These are phyloP conservation scores for Tauraco hartlaubi DNA, from an alignment of 2,797 vertebrate genomes.

Conservation along the genomic window DNA sequence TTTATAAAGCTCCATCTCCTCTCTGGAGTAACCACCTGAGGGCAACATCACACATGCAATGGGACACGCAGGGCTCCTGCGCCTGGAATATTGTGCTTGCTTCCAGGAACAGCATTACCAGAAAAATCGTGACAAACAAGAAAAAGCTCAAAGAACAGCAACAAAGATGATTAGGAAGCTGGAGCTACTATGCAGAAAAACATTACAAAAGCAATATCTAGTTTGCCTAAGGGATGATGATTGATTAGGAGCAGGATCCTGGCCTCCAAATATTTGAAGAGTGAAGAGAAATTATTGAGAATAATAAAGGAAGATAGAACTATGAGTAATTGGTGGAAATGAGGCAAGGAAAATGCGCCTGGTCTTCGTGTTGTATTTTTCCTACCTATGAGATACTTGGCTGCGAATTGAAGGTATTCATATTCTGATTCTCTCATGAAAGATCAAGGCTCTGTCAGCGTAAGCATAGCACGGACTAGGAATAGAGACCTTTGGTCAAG, in stretches of 20 bases:
- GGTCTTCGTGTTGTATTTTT: neutral
- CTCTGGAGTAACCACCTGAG: slow-evolving; percentile 51
- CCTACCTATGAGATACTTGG: neutral
- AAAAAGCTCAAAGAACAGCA: slow-evolving; percentile 2
- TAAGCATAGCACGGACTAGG: neutral
- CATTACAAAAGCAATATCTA: slow-evolving; percentile 12
- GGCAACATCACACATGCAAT: slow-evolving; percentile 44
- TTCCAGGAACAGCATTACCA: neutral
- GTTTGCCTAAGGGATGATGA: slow-evolving; percentile 24
- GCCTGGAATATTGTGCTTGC: neutral
- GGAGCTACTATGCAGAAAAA: neutral
- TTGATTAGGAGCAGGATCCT: slow-evolving; percentile 14
- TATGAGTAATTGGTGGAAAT: slow-evolving; percentile 4
- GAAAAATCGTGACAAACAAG: neutral
- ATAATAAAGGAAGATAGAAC: neutral
- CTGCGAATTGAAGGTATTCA: neutral
- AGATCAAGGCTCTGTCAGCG: neutral
- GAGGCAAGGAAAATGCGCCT: neutral
- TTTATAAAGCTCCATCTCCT: neutral
- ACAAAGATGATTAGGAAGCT: neutral
- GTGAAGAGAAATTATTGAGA: neutral
- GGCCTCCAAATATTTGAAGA: slow-evolving; percentile 15
- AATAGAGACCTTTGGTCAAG: neutral
- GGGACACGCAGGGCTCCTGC: neutral
- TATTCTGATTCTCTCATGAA: neutral